Evolutionary conservation across 2,113 vertebrate species (phyloP).

Genomic region (Chionomys nivalis): DNA sequence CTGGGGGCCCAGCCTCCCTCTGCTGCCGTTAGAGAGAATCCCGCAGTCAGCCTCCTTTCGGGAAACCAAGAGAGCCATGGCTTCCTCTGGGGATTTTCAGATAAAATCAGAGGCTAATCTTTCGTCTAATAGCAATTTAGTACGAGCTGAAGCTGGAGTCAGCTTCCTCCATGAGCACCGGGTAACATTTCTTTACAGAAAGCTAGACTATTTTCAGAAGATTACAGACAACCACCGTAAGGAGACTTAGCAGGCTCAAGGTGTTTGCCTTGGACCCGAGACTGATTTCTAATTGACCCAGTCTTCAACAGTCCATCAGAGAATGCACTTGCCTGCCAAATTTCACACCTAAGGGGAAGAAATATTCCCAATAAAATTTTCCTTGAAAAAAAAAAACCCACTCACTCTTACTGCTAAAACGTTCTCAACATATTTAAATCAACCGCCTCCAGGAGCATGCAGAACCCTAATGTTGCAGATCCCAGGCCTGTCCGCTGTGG

Average conservation of each 20-base stretch:
- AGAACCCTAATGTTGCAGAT: conserved; percentile 3
- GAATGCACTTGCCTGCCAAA: conserved; percentile 80
- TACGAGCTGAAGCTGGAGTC: conserved; percentile 60
- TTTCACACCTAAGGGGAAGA: conserved; percentile 84
- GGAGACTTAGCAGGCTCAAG: conserved; percentile 82
- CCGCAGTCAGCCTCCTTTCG: neutral
- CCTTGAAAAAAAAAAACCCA: conserved; percentile 53
- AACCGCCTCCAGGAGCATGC: conserved; percentile 25
- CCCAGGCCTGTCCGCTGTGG: neutral
- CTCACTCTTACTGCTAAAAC: conserved; percentile 70
- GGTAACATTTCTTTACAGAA: conserved; percentile 83
- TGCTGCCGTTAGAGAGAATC: neutral
- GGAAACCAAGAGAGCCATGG: neutral
- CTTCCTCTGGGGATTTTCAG: conserved; percentile 77
- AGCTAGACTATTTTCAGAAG: conserved; percentile 79
- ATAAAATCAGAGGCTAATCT: conserved; percentile 82
- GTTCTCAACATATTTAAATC: conserved; percentile 17
- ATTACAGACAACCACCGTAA: conserved; percentile 83
- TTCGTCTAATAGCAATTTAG: conserved; percentile 72
- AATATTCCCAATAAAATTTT: conserved; percentile 80
- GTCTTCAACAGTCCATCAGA: conserved; percentile 83
- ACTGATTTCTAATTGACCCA: conserved; percentile 84
- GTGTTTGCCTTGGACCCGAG: conserved; percentile 86
- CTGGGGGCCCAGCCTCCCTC: neutral
- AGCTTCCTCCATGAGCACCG: conserved; percentile 63